phyloP scores from a whole-genome alignment of 2,113 vertebrate species.

The Falco punctatus region DNA sequence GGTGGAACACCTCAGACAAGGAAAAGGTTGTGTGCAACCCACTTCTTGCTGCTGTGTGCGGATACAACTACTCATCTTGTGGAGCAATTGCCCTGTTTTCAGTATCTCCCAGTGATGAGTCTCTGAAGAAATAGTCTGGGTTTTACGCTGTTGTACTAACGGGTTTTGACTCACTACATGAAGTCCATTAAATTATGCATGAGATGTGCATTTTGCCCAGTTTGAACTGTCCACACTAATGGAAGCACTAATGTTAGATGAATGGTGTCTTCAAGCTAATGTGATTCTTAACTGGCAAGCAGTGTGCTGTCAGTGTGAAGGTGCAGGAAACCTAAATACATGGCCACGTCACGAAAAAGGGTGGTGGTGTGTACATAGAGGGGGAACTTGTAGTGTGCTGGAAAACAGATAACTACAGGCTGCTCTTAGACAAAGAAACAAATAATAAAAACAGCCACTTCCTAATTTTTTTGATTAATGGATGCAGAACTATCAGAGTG shows the following conservation, averaged over 20 bases:
- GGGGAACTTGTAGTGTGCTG: background rate
- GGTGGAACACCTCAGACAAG: background rate
- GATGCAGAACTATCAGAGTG: background rate
- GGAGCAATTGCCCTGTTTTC: background rate
- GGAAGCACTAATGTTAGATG: constrained; percentile 27
- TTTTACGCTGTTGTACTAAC: background rate
- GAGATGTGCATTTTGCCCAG: constrained; percentile 28
- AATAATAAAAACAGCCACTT: background rate
- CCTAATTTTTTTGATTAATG: background rate
- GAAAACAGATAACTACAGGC: background rate
- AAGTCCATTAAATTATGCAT: constrained; percentile 38
- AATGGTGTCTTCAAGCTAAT: background rate
- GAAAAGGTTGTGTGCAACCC: background rate
- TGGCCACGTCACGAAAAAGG: background rate
- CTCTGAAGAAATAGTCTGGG: background rate
- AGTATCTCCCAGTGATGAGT: background rate
- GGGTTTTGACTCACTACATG: constrained; percentile 14
- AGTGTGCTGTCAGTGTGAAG: background rate
- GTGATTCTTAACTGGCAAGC: background rate
- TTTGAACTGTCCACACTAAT: constrained; percentile 39
- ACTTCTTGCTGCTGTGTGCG: background rate
- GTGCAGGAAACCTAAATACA: background rate
- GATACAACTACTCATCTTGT: accelerated
- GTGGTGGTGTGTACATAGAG: background rate
- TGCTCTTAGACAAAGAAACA: background rate